Conservation (phyloP, 2,113 vertebrate species). For the Pheucticus melanocephalus region DNA sequence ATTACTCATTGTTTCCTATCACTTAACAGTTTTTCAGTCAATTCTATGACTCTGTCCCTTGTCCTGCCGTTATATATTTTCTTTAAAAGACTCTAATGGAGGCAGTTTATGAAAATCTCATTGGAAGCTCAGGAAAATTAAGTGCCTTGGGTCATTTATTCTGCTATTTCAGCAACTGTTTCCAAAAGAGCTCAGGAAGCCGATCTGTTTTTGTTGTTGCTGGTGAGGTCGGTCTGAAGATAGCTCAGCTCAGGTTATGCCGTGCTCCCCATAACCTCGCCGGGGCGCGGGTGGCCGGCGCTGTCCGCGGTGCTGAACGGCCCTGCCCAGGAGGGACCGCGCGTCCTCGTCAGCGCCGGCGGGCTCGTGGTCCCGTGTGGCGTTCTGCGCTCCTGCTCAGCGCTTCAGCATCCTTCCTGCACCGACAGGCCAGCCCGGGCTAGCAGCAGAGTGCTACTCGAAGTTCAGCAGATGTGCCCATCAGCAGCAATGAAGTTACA, state of each 20-base stretch:
- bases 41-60: not conserved
- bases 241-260: fast-evolving
- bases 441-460: not conserved
- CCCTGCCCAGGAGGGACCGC: fast-evolving
- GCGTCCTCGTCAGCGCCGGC: not conserved
- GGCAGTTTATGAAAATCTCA: not conserved
- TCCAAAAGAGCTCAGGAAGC: not conserved
- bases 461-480: not conserved
- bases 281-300: not conserved
- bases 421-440: not conserved
- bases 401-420: not conserved
- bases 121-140: not conserved
- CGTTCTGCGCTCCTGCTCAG: not conserved
- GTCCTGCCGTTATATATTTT: not conserved
- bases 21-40: not conserved
- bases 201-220: no score
- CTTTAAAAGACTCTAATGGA: not conserved
- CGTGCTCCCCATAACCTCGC: fast-evolving
- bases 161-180: not conserved
- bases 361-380: no score
- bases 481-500: not conserved
- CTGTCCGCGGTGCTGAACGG: conserved; percentile 5
- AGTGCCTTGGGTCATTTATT: not conserved
- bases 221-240: fast-evolving
- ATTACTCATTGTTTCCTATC: not conserved